Evolutionary conservation across 1,140 invertebrate species (phyloP).

Genomic region (Drosophila ercepeae): DNA sequence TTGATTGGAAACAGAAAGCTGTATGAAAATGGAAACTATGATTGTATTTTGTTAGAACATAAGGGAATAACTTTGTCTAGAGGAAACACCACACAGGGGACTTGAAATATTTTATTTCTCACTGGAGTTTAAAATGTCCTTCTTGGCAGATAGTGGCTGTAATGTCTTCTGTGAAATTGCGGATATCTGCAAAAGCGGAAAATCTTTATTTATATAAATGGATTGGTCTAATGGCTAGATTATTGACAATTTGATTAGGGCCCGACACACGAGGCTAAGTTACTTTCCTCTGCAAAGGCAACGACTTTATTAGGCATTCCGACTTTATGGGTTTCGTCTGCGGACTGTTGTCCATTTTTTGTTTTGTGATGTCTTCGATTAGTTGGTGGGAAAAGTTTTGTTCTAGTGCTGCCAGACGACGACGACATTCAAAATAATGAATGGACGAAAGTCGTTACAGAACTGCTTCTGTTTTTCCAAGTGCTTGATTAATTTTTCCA

Average conservation of each 20-base stretch:
- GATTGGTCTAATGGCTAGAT: neutral
- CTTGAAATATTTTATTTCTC: neutral
- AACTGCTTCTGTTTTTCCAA: constrained; percentile 16
- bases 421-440: constrained; percentile 50
- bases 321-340: constrained; percentile 11
- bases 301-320: constrained; percentile 19
- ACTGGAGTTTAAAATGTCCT: neutral
- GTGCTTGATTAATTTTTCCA: constrained; percentile 67
- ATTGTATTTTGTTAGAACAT: too few species aligned
- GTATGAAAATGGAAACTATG: too few species aligned
- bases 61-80: too few species aligned
- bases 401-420: constrained; percentile 12
- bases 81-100: too few species aligned
- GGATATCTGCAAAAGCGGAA: neutral
- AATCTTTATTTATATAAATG: neutral
- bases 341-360: constrained; percentile 8
- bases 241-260: neutral
- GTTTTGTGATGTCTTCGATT: constrained; percentile 26
- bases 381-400: constrained; percentile 30
- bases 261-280: neutral
- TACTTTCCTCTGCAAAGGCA: neutral
- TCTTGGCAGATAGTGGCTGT: too few species aligned
- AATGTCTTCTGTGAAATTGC: neutral
- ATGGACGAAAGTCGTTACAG: constrained; percentile 47
- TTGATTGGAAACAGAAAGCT: too few species aligned